A percentile compares a stretch with the other conserved stretches of the same genome.
phyloP scores from a whole-genome alignment of 2,113 vertebrate genomes.

The Vidua chalybeata region DNA sequence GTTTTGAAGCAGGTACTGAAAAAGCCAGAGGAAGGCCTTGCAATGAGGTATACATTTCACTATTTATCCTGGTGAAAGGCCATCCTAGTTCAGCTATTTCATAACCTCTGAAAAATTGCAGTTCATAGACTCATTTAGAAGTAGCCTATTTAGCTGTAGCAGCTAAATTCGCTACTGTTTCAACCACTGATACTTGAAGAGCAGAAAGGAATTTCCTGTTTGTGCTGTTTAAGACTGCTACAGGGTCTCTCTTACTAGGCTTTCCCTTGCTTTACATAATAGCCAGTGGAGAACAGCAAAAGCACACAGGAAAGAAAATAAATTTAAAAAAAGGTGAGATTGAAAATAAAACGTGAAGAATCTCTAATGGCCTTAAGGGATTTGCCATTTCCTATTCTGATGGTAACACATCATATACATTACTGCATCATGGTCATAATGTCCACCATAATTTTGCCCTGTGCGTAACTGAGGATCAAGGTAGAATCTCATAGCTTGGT shows the following conservation, averaged over 20 bases:
- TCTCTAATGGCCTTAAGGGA: not conserved
- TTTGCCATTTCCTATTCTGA: not conserved
- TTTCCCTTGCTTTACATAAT: not conserved
- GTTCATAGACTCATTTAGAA: not conserved
- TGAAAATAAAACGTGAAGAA: not conserved
- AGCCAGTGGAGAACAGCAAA: not conserved
- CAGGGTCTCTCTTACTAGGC: not conserved
- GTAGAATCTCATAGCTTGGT: not conserved
- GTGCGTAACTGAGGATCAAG: not conserved
- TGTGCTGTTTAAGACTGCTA: not conserved
- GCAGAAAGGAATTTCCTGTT: not conserved
- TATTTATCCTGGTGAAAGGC: not conserved
- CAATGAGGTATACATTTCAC: not conserved
- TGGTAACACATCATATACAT: not conserved
- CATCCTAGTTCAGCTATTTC: not conserved
- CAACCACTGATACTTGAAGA: not conserved
- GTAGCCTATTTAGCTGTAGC: not conserved
- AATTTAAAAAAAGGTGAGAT: not conserved
- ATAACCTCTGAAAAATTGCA: not conserved
- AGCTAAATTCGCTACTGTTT: not conserved
- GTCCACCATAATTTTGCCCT: not conserved
- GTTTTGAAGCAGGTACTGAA: not conserved
- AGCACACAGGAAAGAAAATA: not conserved
- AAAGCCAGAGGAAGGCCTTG: not conserved
- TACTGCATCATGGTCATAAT: not conserved